Evolutionary conservation across 2,797 vertebrate genomes (phyloP), one percentile per base, ranked within the genome.

Genomic region (Glyptemys insculpta): DNA sequence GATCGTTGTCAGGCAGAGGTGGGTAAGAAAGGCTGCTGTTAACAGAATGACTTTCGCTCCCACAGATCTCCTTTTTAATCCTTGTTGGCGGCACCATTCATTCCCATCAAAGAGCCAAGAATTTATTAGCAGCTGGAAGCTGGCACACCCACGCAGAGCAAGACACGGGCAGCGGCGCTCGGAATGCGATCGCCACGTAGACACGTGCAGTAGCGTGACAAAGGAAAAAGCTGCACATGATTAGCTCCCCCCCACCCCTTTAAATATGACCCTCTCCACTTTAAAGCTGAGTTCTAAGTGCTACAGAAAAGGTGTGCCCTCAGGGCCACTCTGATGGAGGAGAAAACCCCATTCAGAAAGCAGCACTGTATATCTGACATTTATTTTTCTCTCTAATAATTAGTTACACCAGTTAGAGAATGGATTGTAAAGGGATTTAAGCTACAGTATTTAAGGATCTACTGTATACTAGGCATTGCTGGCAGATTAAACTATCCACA

Each of bases 81-180:
- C 91, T 93, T 85, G 68, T 89, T 72, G 84, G 56, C 90, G 86
- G 89, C 68, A 52, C 53, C 47, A 15, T 27, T 44, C 72, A 50
- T 41, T 53, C 76, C 54, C 52, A 34, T 12, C 3, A 5, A 87
- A 68, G 25, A 88, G 86, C 79, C 93, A 95, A 92, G 91, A 92
- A 47, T 85, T 92, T 86, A 88, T 76, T 72, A 89, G 80, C 52
- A 37, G 11, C 81, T 82, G 65, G 49, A 94, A 94, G 37, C 10
- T 94, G 94, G 90, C 90, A 93, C 81, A 88, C 54, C n/a, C 8
- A 12, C 4, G 21, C 50, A 25, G n/a, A 80, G 50, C 10, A 11
- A 34, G n/a, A 53, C 49, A 23, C 2, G 50, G 49, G 21, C 79
- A 53, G 74, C 14, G 34, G 37, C 65, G 10, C 16, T 11, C 1